Base-by-base conservation (phyloP, 2,113 vertebrate genomes). In the Serilophus lunatus region DNA sequence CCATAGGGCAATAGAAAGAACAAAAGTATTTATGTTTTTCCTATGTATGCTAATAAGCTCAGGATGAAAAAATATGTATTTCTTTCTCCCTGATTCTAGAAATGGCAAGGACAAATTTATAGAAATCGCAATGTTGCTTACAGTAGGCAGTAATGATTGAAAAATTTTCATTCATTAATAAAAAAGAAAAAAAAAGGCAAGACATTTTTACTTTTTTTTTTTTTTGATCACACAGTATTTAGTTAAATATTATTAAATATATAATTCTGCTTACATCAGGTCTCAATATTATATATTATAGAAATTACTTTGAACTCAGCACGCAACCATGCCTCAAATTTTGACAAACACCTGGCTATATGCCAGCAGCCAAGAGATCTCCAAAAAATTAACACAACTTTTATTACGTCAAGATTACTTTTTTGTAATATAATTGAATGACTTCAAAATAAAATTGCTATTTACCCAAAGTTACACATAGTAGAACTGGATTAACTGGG, bases 21-120 rank as follows among this genome's bases (percentile, higher is more conserved):
- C 18, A 88, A 94, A 94, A 80, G 16, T 66, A 60, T 91, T 85
- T 93, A 54, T 78, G 26, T 82, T 94, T 92, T 91, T 86, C 9
- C 19, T 56, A 4, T 78, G 12, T 56, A 76, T 36, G 10, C 84
- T 70, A 83, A 79, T 93, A 80, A 59, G 10, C 3, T 25, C 9
- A 69, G 25, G 17, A 40, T 3, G 5, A 50, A 82, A 57, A 84
- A 87, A 88, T n/a, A 44, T 79, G 72, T 28, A 42, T 66, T 82
- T 86, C 16, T 76, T 51, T 93, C 69, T 74, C 28, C 18, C 24
- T 53, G 35, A 49, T 76, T 75, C 59, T 56, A 72, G 6, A 75
- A 47, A 85, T 35, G 9, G 4, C 33, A 86, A 96, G 63, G 70
- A 77, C 19, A 96, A 74, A 87, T 70, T 36, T 78, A 54, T 7